Evolutionary conservation across 2,888 invertebrate genomes (phyloP), one percentile per base, ranked within the genome.

Genomic region (Rapana venosa): DNA sequence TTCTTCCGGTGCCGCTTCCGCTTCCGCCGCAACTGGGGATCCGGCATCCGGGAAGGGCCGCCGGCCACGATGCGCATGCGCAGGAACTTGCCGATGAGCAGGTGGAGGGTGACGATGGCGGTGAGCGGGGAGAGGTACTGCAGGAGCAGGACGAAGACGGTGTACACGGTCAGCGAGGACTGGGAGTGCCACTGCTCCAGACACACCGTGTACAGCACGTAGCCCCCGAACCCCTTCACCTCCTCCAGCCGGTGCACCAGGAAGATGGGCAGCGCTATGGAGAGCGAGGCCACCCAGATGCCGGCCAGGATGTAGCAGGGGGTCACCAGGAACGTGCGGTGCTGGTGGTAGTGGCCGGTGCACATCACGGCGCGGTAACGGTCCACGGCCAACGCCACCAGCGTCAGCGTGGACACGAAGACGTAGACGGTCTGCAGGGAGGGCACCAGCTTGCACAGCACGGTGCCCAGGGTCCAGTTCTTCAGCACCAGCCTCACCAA

Each of bases 171-270:
- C 30, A 92, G 91, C 2, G 89, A 85, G 13, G 77, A 17, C 35
- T 91, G 87, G 6, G 93, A 93, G 26, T 92, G 92, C 94, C 94
- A 94, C 35, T 92, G 91, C 88, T 94, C 94, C 83, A 93, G 87
- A 85, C 94, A 94, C 35, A 95, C 94, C 58, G 95, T 94, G 93
- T 96, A 96, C 79, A 96, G 92, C 17, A 96, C 93, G 56, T 96
- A 93, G 13, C 93, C 93, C 32, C 90, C 88, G 90, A 93, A 74
- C 61, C 93, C 91, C 81, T 90, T 91, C 17, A 96, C 95, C 30
- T 93, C 93, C 90, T 95, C 92, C 5, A 94, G 90, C 20, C 91
- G 89, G 85, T 92, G 93, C 84, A 92, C 93, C 22, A 94, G 61
- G n/a, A 93, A 91, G 88, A 93, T 90, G 8, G 94, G 94, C 26